These are phyloP conservation scores for Platichthys stellatus DNA, from an alignment of 2,113 vertebrate species.

Conservation along the genomic window DNA sequence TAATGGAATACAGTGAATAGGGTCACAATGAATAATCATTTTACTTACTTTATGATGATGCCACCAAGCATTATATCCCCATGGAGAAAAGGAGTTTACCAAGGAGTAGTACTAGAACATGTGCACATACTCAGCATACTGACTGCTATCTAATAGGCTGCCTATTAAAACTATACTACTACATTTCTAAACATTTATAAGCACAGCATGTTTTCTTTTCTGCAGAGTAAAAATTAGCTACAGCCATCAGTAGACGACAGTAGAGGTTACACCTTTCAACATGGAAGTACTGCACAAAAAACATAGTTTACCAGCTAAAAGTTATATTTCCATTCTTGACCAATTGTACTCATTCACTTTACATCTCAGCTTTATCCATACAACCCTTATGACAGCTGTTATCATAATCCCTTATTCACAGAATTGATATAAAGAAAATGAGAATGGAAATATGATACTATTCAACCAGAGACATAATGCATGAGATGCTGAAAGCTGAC, in stretches of 20 bases:
- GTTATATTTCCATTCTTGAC: constrained; percentile 1
- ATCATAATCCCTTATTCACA: constrained; percentile 25
- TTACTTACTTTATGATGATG: too few species aligned
- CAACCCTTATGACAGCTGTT: constrained; percentile 1
- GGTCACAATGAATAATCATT: too few species aligned
- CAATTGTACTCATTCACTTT: constrained; percentile 18
- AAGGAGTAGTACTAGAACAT: too few species aligned
- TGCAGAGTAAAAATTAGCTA: neutral
- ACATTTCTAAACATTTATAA: neutral
- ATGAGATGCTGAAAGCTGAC: constrained; percentile 37
- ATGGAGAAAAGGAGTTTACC: too few species aligned
- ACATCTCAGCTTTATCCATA: constrained; percentile 14
- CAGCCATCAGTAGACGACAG: neutral
- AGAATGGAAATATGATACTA: constrained; percentile 54
- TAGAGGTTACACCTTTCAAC: neutral
- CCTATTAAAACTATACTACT: too few species aligned
- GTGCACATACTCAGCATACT: neutral
- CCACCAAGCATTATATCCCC: too few species aligned
- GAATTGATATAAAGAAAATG: constrained; percentile 34
- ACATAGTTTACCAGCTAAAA: neutral
- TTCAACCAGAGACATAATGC: constrained; percentile 38
- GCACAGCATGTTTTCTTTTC: neutral
- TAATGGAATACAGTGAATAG: too few species aligned
- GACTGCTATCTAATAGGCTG: too few species aligned
- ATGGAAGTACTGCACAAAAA: neutral